A percentile compares a stretch with the other conserved stretches of the same genome.
Conservation (phyloP, 37 sponge, comb jelly and placozoan genomes). For the Mnemiopsis leidyi region DNA sequence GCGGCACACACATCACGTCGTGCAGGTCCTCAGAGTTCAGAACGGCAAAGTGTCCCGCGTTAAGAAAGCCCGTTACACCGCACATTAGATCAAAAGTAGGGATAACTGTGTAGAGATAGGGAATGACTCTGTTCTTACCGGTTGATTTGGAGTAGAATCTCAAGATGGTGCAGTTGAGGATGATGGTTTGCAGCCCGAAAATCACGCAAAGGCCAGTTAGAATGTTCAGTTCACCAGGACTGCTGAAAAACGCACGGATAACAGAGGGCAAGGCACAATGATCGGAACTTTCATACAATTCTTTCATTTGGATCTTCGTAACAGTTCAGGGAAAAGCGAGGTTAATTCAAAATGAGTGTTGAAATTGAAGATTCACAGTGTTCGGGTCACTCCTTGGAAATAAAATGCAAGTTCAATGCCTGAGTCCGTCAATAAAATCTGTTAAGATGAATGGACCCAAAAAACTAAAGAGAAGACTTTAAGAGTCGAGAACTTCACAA, state of each 20-base stretch:
- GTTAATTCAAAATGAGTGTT: no score
- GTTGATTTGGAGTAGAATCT: neutral
- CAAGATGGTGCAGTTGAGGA: slow-evolving; percentile 38
- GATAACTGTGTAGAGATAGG: slow-evolving; percentile 4
- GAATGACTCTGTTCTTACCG: slow-evolving; percentile 1
- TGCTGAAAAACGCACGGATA: neutral
- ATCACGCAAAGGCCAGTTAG: neutral
- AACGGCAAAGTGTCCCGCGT: slow-evolving; percentile 48
- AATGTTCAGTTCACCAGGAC: neutral
- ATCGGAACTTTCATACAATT: neutral
- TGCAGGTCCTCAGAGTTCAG: neutral
- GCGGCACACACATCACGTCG: neutral
- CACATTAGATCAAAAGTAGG: slow-evolving; percentile 13
- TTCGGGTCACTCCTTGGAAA: no score
- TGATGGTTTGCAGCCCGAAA: neutral
- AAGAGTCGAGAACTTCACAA: neutral
- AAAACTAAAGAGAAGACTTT: neutral
- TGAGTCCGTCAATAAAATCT: no score
- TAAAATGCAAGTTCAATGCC: no score
- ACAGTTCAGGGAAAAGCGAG: no score
- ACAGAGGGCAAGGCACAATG: slow-evolving; percentile 11
- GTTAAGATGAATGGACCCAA: neutral
- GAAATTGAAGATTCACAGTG: no score
- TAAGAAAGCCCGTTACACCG: slow-evolving; percentile 41
- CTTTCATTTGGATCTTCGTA: no score